Percentiles rank a stretch among this genome's conserved stretches.
Evolutionary conservation across 2,113 vertebrate genomes (phyloP).

Genomic region (Cygnus atratus): DNA sequence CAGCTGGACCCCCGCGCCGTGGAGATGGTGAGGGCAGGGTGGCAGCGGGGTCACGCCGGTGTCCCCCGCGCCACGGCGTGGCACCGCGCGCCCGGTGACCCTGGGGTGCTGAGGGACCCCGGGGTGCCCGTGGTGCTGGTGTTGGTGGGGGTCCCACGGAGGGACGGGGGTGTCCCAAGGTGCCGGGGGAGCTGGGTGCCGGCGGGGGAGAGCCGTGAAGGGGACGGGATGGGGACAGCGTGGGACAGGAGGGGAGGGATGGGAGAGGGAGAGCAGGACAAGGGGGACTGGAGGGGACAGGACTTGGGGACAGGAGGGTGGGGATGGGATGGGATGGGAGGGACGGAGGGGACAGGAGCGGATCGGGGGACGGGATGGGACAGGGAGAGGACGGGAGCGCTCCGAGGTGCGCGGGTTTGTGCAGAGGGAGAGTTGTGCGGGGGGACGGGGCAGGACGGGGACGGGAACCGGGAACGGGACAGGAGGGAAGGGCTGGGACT

Average conservation of each 20-base stretch:
- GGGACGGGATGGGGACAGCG: background rate
- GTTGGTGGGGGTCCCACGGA: background rate
- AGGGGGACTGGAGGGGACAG: background rate
- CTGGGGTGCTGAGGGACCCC: background rate
- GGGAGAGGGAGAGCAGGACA: background rate
- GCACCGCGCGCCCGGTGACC: background rate
- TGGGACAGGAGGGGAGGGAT: background rate
- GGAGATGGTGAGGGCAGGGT: slow-evolving; percentile 87
- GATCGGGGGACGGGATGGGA: slow-evolving; percentile 9
- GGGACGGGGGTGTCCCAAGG: background rate
- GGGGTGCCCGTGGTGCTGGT: background rate
- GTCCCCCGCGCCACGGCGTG: background rate
- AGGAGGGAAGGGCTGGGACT: slow-evolving; percentile 40
- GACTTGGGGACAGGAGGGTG: background rate
- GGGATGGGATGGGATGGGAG: background rate
- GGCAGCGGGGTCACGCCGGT: background rate
- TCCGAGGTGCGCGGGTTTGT: background rate
- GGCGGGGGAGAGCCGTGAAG: background rate
- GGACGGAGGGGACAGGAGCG: background rate
- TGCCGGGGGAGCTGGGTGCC: background rate
- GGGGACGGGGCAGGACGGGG: slow-evolving; percentile 53
- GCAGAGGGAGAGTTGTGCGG: background rate
- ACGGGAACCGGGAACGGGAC: background rate
- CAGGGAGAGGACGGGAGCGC: background rate
- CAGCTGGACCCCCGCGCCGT: slow-evolving; percentile 94